Conservation (phyloP, 2,797 vertebrate species). For the Gymnoscopelus microlampas region DNA sequence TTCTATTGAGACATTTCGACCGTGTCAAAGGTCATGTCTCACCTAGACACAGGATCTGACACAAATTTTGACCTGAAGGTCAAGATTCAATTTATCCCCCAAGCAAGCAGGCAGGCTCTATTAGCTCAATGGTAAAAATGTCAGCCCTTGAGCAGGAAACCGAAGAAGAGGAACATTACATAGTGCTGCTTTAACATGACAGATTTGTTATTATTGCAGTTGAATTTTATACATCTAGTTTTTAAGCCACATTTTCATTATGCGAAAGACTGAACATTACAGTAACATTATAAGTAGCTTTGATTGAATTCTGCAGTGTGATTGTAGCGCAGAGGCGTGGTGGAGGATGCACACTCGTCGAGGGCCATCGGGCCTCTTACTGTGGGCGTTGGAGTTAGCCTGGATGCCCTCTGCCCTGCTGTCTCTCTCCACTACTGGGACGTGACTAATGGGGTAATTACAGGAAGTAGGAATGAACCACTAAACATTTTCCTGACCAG, state of each 20-base stretch:
- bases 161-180: no score
- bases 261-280: background rate
- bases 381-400: slow-evolving; percentile 34
- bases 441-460: slow-evolving; percentile 76
- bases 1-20: no score
- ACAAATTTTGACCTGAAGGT: no score
- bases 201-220: slow-evolving; percentile 41
- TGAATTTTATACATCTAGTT: slow-evolving; percentile 26
- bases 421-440: slow-evolving; percentile 60
- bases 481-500: slow-evolving; percentile 74
- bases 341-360: slow-evolving; percentile 23
- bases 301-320: background rate
- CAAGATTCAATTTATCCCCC: no score
- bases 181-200: background rate
- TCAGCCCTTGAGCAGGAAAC: no score
- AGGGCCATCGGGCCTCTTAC: background rate
- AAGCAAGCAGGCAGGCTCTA: no score
- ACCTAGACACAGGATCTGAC: no score
- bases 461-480: slow-evolving; percentile 70
- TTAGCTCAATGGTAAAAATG: no score
- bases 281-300: slow-evolving; percentile 20
- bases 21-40: no score
- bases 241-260: no score
- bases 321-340: background rate
- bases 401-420: slow-evolving; percentile 50